A percentile compares a stretch with the other conserved stretches of the same genome.
Conservation (phyloP, 1,140 invertebrate species). For the Battus philenor region DNA sequence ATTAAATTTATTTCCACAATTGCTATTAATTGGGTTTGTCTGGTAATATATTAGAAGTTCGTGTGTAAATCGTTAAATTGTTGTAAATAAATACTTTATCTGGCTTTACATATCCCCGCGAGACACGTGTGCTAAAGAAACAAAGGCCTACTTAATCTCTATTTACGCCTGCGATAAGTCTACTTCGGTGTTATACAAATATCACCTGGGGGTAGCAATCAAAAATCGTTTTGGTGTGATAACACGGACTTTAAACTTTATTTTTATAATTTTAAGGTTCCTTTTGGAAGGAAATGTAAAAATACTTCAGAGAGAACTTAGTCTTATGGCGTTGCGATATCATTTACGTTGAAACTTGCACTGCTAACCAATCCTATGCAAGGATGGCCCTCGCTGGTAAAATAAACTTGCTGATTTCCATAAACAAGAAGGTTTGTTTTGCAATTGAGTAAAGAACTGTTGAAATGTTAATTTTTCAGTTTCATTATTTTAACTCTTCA, state of each 20-base stretch:
- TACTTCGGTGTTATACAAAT: constrained; percentile 36
- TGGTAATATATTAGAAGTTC: too few relatives aligned
- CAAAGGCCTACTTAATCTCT: constrained; percentile 35
- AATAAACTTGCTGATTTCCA: constrained; percentile 30
- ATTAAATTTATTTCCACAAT: too few relatives aligned
- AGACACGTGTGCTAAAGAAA: constrained; percentile 18
- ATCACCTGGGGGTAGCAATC: constrained; percentile 35
- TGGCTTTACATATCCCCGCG: constrained; percentile 3
- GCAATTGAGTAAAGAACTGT: too few relatives aligned
- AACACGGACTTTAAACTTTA: constrained; percentile 19
- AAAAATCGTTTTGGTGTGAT: constrained; percentile 19
- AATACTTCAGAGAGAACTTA: constrained; percentile 22
- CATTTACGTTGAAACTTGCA: constrained; percentile 37
- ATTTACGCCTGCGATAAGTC: constrained; percentile 37
- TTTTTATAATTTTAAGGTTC: constrained; percentile 11
- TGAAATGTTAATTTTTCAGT: too few relatives aligned
- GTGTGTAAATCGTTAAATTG: constrained; percentile 45
- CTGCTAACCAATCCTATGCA: constrained; percentile 36
- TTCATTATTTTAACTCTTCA: too few relatives aligned
- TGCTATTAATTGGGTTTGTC: too few relatives aligned
- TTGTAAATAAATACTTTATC: constrained; percentile 8
- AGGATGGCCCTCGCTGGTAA: constrained; percentile 22
- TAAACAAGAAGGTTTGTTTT: constrained; percentile 22
- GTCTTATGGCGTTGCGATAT: constrained; percentile 34
- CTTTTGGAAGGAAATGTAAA: constrained; percentile 9